Base-by-base conservation (phyloP, 2,888 invertebrate genomes). In the Ashinkailepas kermadecensis region DNA sequence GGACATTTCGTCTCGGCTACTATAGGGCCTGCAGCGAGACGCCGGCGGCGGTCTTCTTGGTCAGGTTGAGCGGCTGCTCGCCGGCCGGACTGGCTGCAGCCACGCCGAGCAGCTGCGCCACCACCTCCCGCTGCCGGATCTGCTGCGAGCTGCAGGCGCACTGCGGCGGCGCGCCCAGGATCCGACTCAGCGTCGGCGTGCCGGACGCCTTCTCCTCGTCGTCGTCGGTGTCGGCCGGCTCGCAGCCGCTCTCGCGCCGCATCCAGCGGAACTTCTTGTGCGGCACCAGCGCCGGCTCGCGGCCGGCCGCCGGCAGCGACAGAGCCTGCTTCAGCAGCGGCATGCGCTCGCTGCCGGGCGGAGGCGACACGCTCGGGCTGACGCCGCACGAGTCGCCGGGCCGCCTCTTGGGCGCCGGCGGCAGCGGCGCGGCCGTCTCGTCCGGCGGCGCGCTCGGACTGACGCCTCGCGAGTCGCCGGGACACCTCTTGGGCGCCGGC, bases 211-310 rank as follows among this genome's bases (percentile, higher is more conserved):
- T 80, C 54, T 82, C 83, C 64, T 83, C 83, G 54, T 81, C 83
- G 3, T 54, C 74, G 21, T 81, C 83, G 3, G 18, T 56, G 21
- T 81, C 81, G 15, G 83, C 81, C 59, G 80, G 81, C 54, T 82
- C 83, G 9, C 83, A 82, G 62, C 82, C 81, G 62, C 82, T 82
- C 67, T 83, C 84, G 86, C 95, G 94, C 90, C 87, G 83, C 25
- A 84, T 82, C 59, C 86, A 86, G 12, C 96, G 92, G 91, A 96
- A 96, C 88, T 96, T 96, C 88, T 96, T 96, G 90, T 96, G 96
- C 83, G 96, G 96, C 87, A 96, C 95, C 89, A 96, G 96, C 95
- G 88, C 95, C 96, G 87, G 96, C 95, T 95, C 96, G 96, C 4
- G 94, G 93, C 87, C 94, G 93, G 82, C 95, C 95, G 87, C 95